These are phyloP conservation scores for Orchestia grillus DNA, from an alignment of 1,140 invertebrate genomes.

Conservation along the genomic window DNA sequence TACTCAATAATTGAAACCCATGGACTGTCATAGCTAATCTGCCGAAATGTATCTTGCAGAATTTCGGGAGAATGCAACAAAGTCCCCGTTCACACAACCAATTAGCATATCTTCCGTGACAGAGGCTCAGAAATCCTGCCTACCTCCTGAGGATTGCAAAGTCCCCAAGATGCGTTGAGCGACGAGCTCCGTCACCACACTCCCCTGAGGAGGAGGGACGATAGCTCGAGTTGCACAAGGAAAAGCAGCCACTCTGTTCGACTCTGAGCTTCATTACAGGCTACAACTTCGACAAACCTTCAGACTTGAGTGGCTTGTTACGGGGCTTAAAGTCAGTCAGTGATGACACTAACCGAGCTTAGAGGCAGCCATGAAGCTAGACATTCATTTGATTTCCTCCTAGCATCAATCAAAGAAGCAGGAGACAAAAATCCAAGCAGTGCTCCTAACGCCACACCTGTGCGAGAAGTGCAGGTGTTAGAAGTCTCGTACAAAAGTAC, in stretches of 20 bases:
- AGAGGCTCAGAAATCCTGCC: too few relatives aligned
- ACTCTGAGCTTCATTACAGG: neutral
- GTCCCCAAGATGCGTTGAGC: neutral
- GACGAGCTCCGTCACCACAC: neutral
- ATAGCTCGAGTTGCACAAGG: neutral
- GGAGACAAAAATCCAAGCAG: neutral
- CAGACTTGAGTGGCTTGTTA: neutral
- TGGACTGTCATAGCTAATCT: too few relatives aligned
- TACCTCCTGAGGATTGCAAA: neutral
- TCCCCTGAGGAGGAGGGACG: neutral
- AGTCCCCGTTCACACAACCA: too few relatives aligned
- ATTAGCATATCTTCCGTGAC: too few relatives aligned
- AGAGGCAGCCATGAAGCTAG: neutral
- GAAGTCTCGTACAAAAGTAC: too few relatives aligned
- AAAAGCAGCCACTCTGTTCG: neutral
- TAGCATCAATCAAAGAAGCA: neutral
- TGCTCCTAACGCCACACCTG: neutral
- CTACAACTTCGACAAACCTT: neutral
- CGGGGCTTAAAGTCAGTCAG: neutral
- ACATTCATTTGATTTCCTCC: neutral
- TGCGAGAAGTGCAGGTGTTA: too few relatives aligned
- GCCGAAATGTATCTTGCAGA: too few relatives aligned
- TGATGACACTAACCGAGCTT: neutral
- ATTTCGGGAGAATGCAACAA: too few relatives aligned
- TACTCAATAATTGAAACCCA: too few relatives aligned